Percentiles rank a stretch among this genome's conserved stretches.
Evolutionary conservation across 2,113 vertebrate genomes (phyloP).

Genomic region (Brachyhypopomus gauderio): DNA sequence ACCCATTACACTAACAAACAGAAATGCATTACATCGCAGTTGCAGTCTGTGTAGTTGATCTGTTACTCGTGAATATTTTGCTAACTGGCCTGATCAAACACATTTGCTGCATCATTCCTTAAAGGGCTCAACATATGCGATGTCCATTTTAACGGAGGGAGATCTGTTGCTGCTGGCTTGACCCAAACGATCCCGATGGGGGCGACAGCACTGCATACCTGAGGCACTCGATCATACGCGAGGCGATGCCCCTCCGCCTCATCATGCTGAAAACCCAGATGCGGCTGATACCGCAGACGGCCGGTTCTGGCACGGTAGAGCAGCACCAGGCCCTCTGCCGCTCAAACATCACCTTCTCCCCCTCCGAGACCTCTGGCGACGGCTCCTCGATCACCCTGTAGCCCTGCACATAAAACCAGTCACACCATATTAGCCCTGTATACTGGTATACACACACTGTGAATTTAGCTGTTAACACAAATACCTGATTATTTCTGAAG

Average conservation of each 20-base stretch:
- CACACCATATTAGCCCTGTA: too few species aligned
- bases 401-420: slow-evolving; percentile 72
- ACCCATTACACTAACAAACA: too few species aligned
- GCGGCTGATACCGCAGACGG: slow-evolving; percentile 95
- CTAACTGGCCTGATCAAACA: background rate
- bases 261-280: slow-evolving; percentile 99
- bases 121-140: background rate
- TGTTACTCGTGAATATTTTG: too few species aligned
- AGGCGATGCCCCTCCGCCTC: slow-evolving; percentile 92
- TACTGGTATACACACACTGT: too few species aligned
- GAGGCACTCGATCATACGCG: slow-evolving; percentile 94
- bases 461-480: too few species aligned
- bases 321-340: slow-evolving; percentile 98
- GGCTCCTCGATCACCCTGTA: slow-evolving; percentile 96
- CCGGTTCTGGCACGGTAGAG: slow-evolving; percentile 89
- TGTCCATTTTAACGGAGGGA: background rate
- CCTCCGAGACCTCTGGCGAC: slow-evolving; percentile 83
- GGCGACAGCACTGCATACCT: slow-evolving; percentile 72
- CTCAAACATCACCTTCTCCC: slow-evolving; percentile 93
- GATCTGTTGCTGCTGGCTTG: background rate
- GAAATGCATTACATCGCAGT: too few species aligned
- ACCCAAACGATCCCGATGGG: too few species aligned
- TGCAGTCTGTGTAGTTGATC: too few species aligned
- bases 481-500: too few species aligned
- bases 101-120: too few species aligned